Base-by-base conservation (phyloP, 1,140 invertebrate genomes). In the Bilobella aurantiaca region DNA sequence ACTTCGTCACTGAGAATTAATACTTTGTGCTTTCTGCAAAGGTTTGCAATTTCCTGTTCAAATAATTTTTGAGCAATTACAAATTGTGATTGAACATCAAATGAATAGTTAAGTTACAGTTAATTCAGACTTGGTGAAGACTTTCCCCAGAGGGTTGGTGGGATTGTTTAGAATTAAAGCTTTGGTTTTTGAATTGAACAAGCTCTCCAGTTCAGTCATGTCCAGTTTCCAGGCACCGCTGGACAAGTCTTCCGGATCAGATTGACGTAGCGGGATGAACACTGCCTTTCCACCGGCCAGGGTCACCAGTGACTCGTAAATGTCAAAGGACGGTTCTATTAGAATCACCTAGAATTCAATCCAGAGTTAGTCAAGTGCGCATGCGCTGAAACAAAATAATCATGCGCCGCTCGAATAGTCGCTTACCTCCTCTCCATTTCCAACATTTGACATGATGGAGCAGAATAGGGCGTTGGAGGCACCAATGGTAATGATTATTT, bases 111-210 rank as follows among this genome's bases (percentile, higher is more conserved):
- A 8, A n/a, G 37, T 63, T 61, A 69, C 68, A 23, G 37, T 79
- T 62, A 91, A 74, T 75, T 92, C 89, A 8, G 84, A 75, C 1
- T 76, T 69, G 0, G 81, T 84, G 73, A 90, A 90, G 28, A 96
- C 90, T 80, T 97, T 98, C 34, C 93, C 94, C 1, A 94, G 75
- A 0, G 95, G 95, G 80, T 98, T 98, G 75, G 97, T 91, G 0
- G 94, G 96, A 1, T 92, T 98, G 77, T 99, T 99, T 1, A 99
- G 64, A 62, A 99, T 88, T 8, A 99, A 88, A 74, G 91, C 86
- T 81, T 98, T 98, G 0, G 96, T 99, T 76, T 90, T 92, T n/a
- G 31, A 42, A 42, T 64, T 68, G 34, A 68, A 68, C 1, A 47
- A 23, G 31, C 47, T 32, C 1, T 1, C 30, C 18, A 68, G 30